Conservation (phyloP, 2,797 vertebrate genomes). For the Falco novaeseelandiae region DNA sequence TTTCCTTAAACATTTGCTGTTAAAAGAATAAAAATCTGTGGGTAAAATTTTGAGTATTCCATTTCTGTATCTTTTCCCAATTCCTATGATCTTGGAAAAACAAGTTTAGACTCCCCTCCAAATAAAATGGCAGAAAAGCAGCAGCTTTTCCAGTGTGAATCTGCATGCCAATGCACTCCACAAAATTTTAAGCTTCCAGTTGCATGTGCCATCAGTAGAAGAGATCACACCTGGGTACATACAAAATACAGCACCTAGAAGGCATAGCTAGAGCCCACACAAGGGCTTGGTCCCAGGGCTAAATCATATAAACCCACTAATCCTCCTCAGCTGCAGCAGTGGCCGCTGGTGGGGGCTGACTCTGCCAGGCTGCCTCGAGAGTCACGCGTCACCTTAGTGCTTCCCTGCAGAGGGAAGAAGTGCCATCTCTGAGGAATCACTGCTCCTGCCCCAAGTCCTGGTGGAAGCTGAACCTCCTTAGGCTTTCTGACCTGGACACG, state of each 20-base stretch:
- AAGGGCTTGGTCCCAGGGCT: neutral
- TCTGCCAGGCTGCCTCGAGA: neutral
- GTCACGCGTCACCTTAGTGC: neutral
- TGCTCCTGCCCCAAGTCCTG: neutral
- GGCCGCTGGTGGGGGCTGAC: neutral
- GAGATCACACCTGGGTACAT: rapidly evolving
- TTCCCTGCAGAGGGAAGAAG: neutral
- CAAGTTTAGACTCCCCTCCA: neutral
- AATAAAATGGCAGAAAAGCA: neutral
- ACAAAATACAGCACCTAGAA: neutral
- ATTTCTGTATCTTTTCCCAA: neutral
- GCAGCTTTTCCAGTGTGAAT: neutral
- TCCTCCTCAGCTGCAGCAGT: neutral
- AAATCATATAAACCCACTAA: neutral
- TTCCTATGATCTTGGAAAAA: neutral
- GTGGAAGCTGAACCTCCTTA: neutral
- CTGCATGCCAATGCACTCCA: neutral
- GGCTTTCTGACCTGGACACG: neutral
- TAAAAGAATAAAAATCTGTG: neutral
- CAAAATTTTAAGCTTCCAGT: neutral
- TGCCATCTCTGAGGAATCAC: neutral
- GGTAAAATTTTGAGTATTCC: neutral
- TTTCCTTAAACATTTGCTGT: neutral
- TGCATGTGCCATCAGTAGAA: rapidly evolving
- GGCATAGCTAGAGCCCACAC: neutral